Base-by-base conservation (phyloP, 2,113 vertebrate genomes). In the Pluvialis apricaria region DNA sequence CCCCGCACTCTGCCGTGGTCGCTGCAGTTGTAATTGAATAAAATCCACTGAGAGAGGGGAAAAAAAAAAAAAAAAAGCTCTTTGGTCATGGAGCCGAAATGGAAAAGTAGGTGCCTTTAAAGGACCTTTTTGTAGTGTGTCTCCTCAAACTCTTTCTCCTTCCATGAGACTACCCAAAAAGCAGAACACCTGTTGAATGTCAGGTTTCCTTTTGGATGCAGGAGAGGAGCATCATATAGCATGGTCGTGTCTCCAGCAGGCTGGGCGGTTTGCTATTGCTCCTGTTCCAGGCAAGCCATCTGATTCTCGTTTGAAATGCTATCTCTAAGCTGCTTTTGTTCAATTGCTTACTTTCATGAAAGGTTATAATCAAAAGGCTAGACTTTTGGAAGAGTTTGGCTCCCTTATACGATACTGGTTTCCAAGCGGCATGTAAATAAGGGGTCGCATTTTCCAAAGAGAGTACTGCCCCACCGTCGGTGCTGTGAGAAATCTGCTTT, bases 291-390 rank as follows among this genome's bases (percentile, higher is more conserved):
- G 57, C 83, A 70, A 66, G 60, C 31, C 3, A 3, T 25, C 29
- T 60, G 66, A 80, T 55, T 94, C 78, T 82, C 17, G 1, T 73
- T 83, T 96, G 94, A 91, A 96, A 95, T 88, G 62, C 75, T 90
- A 91, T 73, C 81, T 95, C 86, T 88, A 58, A 60, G 51, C 86
- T 81, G 87, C 78, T 85, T 95, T 95, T 95, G 60, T 96, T 96
- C 86, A 65, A 66, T 34, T 76, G 25, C 84, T 95, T 76, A 62
- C 62, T 95, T 88, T 94, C 32, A 66, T 51, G 58, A 90, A 88
- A 82, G 92, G 62, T 94, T 88, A 49, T 70, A 91, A 94, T 90
- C 96, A 77, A 90, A 87, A 70, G 65, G 68, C 51, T 75, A 90
- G 57, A 71, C 55, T 86, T 92, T 11, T 66, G 76, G 91, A 81